Percentiles rank a stretch among this genome's conserved stretches.
These are phyloP conservation scores for Endomychus coccineus DNA, from an alignment of 2,888 invertebrate species.

Conservation along the genomic window DNA sequence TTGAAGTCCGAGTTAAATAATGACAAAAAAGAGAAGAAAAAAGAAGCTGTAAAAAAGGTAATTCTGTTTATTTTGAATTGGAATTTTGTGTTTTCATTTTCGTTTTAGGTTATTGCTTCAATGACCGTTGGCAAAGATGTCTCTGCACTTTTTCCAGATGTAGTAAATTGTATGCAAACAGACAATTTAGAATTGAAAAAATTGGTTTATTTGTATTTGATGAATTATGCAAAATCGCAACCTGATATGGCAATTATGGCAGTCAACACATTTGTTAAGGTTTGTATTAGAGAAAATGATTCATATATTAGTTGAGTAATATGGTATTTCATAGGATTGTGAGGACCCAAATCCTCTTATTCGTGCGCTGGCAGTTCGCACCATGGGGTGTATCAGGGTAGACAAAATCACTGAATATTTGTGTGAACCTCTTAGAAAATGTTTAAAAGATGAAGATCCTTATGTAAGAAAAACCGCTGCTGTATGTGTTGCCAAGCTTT, in stretches of 20 bases:
- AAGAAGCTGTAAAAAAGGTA: constrained; percentile 99
- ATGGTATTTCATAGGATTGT: constrained; percentile 67
- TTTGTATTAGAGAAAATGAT: constrained; percentile 41
- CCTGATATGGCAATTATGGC: constrained; percentile 99
- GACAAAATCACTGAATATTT: constrained; percentile 99
- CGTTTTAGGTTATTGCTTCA: constrained; percentile 86
- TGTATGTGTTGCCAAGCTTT: constrained; percentile 97
- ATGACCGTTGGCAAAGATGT: constrained; percentile 99
- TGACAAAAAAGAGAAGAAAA: constrained; percentile 99
- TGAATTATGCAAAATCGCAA: constrained; percentile 99
- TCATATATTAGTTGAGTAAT: constrained; percentile 7
- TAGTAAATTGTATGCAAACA: constrained; percentile 99
- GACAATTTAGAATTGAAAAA: constrained; percentile 99
- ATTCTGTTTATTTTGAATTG: neutral
- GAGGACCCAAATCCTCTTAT: constrained; percentile 99
- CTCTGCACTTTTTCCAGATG: constrained; percentile 95
- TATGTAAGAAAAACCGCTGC: constrained; percentile 98
- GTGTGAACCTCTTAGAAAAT: constrained; percentile 94
- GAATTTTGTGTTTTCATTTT: neutral
- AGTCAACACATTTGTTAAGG: constrained; percentile 99
- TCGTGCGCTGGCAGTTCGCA: constrained; percentile 93
- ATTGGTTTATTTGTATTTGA: constrained; percentile 94
- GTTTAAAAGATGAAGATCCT: constrained; percentile 92
- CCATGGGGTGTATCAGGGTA: constrained; percentile 99
- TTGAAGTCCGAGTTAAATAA: constrained; percentile 97